Evolutionary conservation across 2,113 vertebrate genomes (phyloP).

Genomic region (Synodontis membranacea): DNA sequence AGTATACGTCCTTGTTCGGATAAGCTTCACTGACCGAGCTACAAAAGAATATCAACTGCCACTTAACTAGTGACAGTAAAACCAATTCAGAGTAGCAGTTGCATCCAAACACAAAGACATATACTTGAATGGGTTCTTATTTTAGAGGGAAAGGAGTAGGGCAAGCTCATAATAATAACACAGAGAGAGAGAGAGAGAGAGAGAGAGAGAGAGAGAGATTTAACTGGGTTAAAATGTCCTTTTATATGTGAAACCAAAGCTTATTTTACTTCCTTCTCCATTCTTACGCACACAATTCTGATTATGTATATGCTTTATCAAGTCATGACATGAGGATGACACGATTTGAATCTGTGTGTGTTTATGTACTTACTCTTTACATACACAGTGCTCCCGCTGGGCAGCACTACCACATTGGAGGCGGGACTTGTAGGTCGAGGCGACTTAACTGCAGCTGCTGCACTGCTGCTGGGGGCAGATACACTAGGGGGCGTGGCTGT

Average conservation of each 20-base stretch:
- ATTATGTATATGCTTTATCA: not conserved
- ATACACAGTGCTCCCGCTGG: slow-evolving; percentile 95
- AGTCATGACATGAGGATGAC: not conserved
- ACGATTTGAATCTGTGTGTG: not conserved
- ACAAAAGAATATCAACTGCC: not conserved
- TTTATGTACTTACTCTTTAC: slow-evolving; percentile 86
- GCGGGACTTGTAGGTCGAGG: slow-evolving; percentile 94
- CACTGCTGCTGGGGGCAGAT: slow-evolving; percentile 80
- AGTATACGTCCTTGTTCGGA: not conserved
- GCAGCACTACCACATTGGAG: slow-evolving; percentile 94
- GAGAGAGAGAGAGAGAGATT: no score
- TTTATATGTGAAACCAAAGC: not conserved
- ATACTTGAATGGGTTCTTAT: no score
- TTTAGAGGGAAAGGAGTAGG: no score
- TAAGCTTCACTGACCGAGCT: not conserved
- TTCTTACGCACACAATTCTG: not conserved
- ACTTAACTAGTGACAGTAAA: no score
- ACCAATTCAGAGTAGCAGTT: no score
- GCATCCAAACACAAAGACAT: no score
- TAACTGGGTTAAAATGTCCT: not conserved
- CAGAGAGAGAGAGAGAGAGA: no score
- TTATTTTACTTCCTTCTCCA: not conserved
- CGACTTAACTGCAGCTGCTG: slow-evolving; percentile 85
- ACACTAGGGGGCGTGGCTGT: slow-evolving; percentile 89
- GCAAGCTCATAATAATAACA: not conserved